These are phyloP conservation scores for Coelogynopora nodosa DNA, from an alignment of 2,888 invertebrate genomes.

Conservation along the genomic window DNA sequence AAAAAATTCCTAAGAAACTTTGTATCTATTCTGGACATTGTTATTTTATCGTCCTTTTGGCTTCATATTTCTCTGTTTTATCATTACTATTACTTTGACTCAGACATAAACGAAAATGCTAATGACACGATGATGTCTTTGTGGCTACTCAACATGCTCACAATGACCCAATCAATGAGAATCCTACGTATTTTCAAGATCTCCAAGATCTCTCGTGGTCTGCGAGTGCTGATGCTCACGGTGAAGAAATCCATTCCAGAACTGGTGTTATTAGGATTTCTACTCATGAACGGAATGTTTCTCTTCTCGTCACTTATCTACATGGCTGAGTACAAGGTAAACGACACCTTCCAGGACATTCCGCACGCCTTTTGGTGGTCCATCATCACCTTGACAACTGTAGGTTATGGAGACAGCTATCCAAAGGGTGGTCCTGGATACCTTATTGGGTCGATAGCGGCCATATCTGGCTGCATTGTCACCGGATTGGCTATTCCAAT, in stretches of 20 bases:
- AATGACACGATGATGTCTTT: background rate
- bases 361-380: slow-evolving; percentile 47
- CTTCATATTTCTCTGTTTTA: slow-evolving; percentile 45
- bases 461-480: slow-evolving; percentile 45
- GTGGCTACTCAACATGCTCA: slow-evolving; percentile 43
- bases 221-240: slow-evolving; percentile 58
- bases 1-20: slow-evolving; percentile 43
- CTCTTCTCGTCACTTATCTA: slow-evolving; percentile 59
- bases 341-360: slow-evolving; percentile 48
- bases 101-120: background rate
- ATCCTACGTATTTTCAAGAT: slow-evolving; percentile 46
- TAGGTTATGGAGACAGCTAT: slow-evolving; percentile 45
- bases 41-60: slow-evolving; percentile 45
- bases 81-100: slow-evolving; percentile 45
- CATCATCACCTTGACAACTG: slow-evolving; percentile 46
- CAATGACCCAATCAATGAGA: slow-evolving; percentile 45
- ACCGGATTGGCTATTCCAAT: slow-evolving; percentile 47
- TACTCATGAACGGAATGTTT: slow-evolving; percentile 58
- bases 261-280: slow-evolving; percentile 57
- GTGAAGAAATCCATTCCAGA: slow-evolving; percentile 59
- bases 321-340: slow-evolving; percentile 53
- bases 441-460: slow-evolving; percentile 44
- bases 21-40: slow-evolving; percentile 45
- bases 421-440: slow-evolving; percentile 47
- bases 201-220: slow-evolving; percentile 52